These are phyloP conservation scores for Pectinophora gossypiella DNA, from an alignment of 1,140 invertebrate species.

Conservation along the genomic window DNA sequence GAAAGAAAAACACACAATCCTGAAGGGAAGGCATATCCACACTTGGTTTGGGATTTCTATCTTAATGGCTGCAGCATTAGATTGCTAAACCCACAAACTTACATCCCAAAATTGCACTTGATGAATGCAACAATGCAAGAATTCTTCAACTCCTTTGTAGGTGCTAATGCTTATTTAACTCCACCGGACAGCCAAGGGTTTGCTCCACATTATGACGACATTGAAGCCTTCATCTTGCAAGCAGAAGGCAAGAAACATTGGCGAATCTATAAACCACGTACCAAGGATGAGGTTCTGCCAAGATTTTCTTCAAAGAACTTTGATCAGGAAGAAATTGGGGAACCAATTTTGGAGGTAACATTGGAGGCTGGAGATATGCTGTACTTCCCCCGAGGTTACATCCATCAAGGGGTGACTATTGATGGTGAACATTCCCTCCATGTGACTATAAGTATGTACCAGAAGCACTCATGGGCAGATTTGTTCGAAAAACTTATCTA, in stretches of 20 bases:
- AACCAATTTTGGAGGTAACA: slow-evolving; percentile 88
- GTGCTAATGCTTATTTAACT: slow-evolving; percentile 97
- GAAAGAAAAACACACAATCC: slow-evolving; percentile 91
- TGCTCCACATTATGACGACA: slow-evolving; percentile 99
- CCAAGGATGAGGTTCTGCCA: slow-evolving; percentile 81
- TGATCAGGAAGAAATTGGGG: slow-evolving; percentile 83
- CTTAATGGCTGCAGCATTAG: slow-evolving; percentile 93
- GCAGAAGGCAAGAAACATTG: slow-evolving; percentile 97
- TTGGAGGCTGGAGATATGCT: slow-evolving; percentile 93
- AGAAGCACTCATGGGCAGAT: slow-evolving; percentile 93
- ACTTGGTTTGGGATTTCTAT: slow-evolving; percentile 94
- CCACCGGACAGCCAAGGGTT: slow-evolving; percentile 97
- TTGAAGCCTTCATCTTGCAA: slow-evolving; percentile 98
- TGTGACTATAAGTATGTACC: slow-evolving; percentile 94
- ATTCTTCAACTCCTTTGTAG: slow-evolving; percentile 94
- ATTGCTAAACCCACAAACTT: slow-evolving; percentile 94
- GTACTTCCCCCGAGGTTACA: slow-evolving; percentile 94
- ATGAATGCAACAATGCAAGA: slow-evolving; percentile 91
- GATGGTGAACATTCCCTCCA: slow-evolving; percentile 91
- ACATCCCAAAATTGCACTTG: slow-evolving; percentile 78
- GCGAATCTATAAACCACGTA: slow-evolving; percentile 90
- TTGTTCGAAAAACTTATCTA: slow-evolving; percentile 90
- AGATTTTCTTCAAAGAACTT: slow-evolving; percentile 91
- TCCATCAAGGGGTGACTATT: slow-evolving; percentile 92
- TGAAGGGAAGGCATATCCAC: slow-evolving; percentile 83